phyloP scores from a whole-genome alignment of 2,888 invertebrate species.

The Diploptera punctata region DNA sequence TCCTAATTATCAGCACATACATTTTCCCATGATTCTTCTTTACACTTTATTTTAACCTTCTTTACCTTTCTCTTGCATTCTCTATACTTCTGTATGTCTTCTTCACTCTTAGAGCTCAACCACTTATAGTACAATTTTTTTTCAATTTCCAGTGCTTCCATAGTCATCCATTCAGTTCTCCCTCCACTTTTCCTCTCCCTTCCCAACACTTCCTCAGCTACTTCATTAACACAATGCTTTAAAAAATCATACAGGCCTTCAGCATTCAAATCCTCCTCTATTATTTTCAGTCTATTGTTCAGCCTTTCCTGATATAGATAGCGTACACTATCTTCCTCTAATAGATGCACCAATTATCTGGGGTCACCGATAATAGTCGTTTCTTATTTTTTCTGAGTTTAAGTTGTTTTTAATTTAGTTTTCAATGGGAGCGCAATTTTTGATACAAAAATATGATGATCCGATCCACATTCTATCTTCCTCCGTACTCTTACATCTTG shows the following conservation, averaged over 20 bases:
- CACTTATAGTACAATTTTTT: background rate
- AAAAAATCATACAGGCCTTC: too few species aligned
- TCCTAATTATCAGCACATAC: background rate
- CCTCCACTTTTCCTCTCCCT: background rate
- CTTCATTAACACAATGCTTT: too few species aligned
- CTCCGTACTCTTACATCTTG: too few species aligned
- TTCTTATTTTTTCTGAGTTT: too few species aligned
- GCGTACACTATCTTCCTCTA: slow-evolving; percentile 1
- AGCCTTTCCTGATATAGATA: too few species aligned
- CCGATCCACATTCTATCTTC: too few species aligned
- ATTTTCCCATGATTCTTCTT: slow-evolving; percentile 2
- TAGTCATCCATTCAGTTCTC: background rate
- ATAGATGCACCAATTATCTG: background rate
- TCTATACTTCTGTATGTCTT: background rate
- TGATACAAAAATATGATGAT: too few species aligned
- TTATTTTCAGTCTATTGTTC: too few species aligned
- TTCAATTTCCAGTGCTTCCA: background rate
- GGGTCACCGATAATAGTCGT: background rate
- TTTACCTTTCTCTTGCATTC: slow-evolving; percentile 3
- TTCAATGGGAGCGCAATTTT: too few species aligned
- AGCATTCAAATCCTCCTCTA: too few species aligned
- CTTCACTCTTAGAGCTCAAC: background rate
- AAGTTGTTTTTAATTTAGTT: too few species aligned
- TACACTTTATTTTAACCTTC: background rate
- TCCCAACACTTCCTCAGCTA: too few species aligned